Evolutionary conservation across 2,113 vertebrate genomes (phyloP), one percentile per base, ranked within the genome.

Genomic region (Ptilonorhynchus violaceus): DNA sequence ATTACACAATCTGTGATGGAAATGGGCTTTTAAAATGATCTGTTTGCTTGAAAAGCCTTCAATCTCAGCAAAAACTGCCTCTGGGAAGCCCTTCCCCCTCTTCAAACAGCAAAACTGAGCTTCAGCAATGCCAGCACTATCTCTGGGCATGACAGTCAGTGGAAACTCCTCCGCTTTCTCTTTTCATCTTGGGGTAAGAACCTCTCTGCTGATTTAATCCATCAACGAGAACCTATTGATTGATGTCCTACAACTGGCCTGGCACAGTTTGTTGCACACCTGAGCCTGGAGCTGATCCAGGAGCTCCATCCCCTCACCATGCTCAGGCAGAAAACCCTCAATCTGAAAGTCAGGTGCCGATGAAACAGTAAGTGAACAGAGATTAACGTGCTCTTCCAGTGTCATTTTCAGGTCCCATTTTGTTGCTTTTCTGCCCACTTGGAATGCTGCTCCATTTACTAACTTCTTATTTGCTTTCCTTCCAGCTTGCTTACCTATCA

Each of bases 401-500:
- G 80, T 80, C 82, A 68, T 92, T 86, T 93, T 92, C 85, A 93
- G 83, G 93, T 91, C 92, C 94, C 95, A 74, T 96, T 96, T 94
- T 92, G 79, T 94, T 95, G 92, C 94, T 93, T 97, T 96, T 96
- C 63, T 21, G 39, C 69, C 70, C 82, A 64, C 92, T 69, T 97
- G 97, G 96, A 98, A 98, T 98, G 97, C 80, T 70, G 89, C 87
- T 97, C 96, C 97, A 95, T 98, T 98, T 97, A 79, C 92, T 89
- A 82, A 84, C 93, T 94, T 96, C 88, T 88, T 97, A 96, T 98
- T 98, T 97, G 93, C 97, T 96, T 96, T 98, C 53, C 93, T 93
- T 96, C 85, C 88, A 97, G 97, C 94, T 98, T 97, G 97, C 97
- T 97, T 97, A 95, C 93, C 97, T 84, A 85, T 97, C 97, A 96